Evolutionary conservation across 2,113 vertebrate species (phyloP), one percentile per base, ranked within the genome.

Genomic region (Acrocephalus kingi): DNA sequence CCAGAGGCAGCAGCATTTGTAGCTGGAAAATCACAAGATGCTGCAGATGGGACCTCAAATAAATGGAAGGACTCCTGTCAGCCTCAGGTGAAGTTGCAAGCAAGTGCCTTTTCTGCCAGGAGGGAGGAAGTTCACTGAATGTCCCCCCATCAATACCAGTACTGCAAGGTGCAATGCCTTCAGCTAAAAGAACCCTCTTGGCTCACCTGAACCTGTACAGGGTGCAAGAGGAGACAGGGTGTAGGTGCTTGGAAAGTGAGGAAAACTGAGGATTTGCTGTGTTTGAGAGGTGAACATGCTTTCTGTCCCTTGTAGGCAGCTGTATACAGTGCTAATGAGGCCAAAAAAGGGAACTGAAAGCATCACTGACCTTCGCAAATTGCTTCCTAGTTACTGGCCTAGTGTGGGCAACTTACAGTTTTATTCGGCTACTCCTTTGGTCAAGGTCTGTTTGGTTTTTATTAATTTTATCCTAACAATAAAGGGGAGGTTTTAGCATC

Each of bases 401-500:
- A 78, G 48, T 74, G 23, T 74, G 63, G 93, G 76, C 78, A 94
- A 88, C 84, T 91, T 75, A 31, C 13, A 16, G 24, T 76, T 93
- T 96, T 91, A 91, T 28, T 58, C 59, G 81, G 69, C 87, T 89
- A 82, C 73, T 95, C 88, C 91, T 88, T 90, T 90, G 68, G 72
- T 91, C 78, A 93, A 86, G 66, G 72, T 86, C 79, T 86, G 55
- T 24, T 91, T 4, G 3, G 59, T 88, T 94, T 72, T 55, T 82
- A 78, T 86, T 89, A 80, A 93, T 95, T 96, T 94, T 91, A 90
- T 82, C 86, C 62, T 49, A 51, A 84, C 69, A 84, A 93, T 90
- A 95, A 95, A 95, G 17, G 71, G 64, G 67, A 94, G 52, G 61
- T 59, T 95, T 73, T 89, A 78, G 64, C 33, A 69, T 89, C 31